Evolutionary conservation across 2,797 vertebrate genomes (phyloP).

Genomic region (Lophotriccus pileatus): DNA sequence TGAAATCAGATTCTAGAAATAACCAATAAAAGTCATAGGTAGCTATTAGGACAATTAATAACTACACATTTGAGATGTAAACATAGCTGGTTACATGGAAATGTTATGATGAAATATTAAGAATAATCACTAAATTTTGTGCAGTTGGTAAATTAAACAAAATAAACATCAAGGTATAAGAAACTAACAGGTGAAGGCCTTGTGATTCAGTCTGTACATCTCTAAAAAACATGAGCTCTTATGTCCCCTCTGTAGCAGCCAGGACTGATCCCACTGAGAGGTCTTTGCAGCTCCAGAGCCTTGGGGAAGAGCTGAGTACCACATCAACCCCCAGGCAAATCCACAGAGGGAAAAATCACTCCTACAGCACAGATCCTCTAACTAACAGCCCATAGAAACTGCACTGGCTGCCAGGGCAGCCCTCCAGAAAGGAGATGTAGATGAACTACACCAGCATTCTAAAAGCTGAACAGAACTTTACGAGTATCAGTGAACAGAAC

Average conservation of each 20-base stretch:
- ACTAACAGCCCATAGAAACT: neutral
- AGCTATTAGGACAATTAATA: conserved; percentile 19
- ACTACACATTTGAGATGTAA: neutral
- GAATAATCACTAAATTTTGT: neutral
- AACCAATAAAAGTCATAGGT: conserved; percentile 1
- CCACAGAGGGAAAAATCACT: neutral
- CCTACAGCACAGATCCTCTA: neutral
- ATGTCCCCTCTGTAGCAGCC: fast-evolving
- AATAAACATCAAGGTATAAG: neutral
- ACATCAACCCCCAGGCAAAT: fast-evolving
- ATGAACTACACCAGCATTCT: neutral
- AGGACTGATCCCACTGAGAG: neutral
- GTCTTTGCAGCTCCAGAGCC: neutral
- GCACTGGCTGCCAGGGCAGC: neutral
- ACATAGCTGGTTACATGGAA: neutral
- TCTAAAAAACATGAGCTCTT: neutral
- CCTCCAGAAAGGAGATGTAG: too few relatives aligned
- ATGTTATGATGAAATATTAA: neutral
- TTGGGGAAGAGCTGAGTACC: fast-evolving
- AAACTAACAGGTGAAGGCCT: neutral
- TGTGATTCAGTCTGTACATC: fast-evolving
- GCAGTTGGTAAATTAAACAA: neutral
- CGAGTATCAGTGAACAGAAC: neutral
- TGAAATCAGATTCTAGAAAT: conserved; percentile 55
- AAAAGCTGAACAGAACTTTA: neutral